These are phyloP conservation scores for Pocillopora meandrina DNA, from an alignment of 92 coral and sea anemone genomes.

Conservation along the genomic window DNA sequence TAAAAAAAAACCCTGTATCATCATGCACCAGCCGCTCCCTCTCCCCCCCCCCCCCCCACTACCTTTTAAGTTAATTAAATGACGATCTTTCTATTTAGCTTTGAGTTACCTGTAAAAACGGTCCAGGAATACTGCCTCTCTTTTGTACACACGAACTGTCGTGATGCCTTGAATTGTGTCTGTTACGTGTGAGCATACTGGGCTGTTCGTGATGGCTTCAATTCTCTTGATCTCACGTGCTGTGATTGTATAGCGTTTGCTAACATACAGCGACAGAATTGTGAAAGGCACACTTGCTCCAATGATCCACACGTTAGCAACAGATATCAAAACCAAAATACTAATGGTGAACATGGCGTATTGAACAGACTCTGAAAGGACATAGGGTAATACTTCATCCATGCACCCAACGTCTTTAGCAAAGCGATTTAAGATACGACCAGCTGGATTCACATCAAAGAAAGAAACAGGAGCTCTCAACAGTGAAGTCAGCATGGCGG, in stretches of 20 bases:
- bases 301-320: constrained; percentile 6
- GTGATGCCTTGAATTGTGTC: constrained; percentile 46
- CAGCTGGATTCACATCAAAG: constrained; percentile 21
- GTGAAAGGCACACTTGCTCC: constrained; percentile 30
- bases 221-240: constrained; percentile 49
- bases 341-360: neutral
- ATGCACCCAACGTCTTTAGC: constrained; percentile 14
- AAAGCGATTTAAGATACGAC: constrained; percentile 25
- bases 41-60: too few species aligned
- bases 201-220: constrained; percentile 47
- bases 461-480: constrained; percentile 12
- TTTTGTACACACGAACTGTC: constrained; percentile 34
- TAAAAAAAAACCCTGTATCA: too few species aligned
- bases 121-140: constrained; percentile 14
- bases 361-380: neutral
- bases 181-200: constrained; percentile 33
- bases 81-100: too few species aligned
- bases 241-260: constrained; percentile 16
- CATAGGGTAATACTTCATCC: constrained; percentile 16
- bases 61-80: too few species aligned
- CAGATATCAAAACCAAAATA: constrained; percentile 4
- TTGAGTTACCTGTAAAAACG: constrained; percentile 25
- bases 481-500: neutral
- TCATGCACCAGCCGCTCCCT: too few species aligned
- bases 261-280: neutral